Conservation (phyloP, 92 coral and sea anemone species). For the Isaurus tuberculatus region DNA sequence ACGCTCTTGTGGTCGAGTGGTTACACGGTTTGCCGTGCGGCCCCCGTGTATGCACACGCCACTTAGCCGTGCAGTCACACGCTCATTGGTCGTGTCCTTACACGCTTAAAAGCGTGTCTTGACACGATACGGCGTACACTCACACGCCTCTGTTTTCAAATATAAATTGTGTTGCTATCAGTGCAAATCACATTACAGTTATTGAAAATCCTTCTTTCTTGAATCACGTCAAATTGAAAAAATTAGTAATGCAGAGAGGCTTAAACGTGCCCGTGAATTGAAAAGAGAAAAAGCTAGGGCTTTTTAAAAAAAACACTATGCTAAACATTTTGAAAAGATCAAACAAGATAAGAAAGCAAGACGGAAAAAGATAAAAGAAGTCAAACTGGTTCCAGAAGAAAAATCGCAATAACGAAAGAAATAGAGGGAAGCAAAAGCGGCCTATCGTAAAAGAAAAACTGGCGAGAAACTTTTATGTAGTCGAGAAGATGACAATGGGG, state of each 20-base stretch:
- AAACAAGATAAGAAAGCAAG: background rate
- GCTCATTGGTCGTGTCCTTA: conserved; percentile 1
- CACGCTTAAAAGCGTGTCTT: conserved; percentile 6
- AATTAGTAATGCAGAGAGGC: background rate
- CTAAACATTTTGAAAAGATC: conserved; percentile 31
- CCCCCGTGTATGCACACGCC: conserved; percentile 14
- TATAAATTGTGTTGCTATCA: background rate
- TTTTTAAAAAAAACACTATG: conserved; percentile 12
- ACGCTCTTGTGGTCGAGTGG: background rate
- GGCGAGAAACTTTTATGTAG: background rate
- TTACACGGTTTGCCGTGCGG: background rate
- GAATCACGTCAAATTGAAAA: background rate
- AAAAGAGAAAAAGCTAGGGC: no score
- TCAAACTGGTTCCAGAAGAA: background rate
- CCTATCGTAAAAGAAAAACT: background rate
- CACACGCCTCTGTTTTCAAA: background rate
- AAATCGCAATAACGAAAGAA: background rate
- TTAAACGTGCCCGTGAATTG: conserved; percentile 3
- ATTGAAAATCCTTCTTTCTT: background rate
- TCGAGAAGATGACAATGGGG: background rate
- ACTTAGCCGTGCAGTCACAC: background rate
- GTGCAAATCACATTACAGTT: background rate
- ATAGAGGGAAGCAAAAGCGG: conserved; percentile 5
- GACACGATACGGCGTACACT: conserved; percentile 13
- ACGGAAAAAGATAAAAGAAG: conserved; percentile 2